These are phyloP conservation scores for Prunella himalayana DNA, from an alignment of 2,113 vertebrate species.

Conservation along the genomic window DNA sequence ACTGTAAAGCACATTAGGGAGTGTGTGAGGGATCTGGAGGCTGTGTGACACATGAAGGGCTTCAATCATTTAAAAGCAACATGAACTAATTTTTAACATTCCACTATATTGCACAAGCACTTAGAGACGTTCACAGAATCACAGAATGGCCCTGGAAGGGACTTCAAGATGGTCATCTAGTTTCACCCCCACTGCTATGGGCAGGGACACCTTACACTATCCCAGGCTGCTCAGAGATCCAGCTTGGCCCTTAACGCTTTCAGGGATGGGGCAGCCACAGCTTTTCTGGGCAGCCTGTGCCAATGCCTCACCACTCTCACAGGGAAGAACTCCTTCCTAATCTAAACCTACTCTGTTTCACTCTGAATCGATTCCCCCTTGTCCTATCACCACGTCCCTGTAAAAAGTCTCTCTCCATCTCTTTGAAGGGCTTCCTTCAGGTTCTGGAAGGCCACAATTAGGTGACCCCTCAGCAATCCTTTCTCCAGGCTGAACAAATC, in stretches of 20 bases:
- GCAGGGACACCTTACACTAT: background rate
- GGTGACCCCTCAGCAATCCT: background rate
- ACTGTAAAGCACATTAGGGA: background rate
- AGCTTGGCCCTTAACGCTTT: background rate
- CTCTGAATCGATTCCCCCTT: background rate
- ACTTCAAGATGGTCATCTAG: background rate
- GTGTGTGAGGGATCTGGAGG: fast-evolving
- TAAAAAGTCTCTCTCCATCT: background rate
- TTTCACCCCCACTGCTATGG: background rate
- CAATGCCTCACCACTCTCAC: background rate
- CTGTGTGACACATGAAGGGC: background rate
- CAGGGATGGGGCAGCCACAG: background rate
- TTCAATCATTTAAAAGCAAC: background rate
- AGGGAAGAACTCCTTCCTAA: background rate
- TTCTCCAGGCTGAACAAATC: background rate
- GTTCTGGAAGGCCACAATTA: background rate
- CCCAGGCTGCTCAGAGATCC: background rate
- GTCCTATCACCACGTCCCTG: background rate
- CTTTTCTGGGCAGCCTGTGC: background rate
- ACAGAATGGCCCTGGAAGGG: background rate
- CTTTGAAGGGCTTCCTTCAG: background rate
- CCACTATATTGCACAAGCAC: background rate
- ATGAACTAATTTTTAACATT: background rate
- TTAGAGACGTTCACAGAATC: background rate
- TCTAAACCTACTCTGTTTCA: background rate